Conservation (phyloP, 1,140 invertebrate genomes). For the Diorhabda elongata region DNA sequence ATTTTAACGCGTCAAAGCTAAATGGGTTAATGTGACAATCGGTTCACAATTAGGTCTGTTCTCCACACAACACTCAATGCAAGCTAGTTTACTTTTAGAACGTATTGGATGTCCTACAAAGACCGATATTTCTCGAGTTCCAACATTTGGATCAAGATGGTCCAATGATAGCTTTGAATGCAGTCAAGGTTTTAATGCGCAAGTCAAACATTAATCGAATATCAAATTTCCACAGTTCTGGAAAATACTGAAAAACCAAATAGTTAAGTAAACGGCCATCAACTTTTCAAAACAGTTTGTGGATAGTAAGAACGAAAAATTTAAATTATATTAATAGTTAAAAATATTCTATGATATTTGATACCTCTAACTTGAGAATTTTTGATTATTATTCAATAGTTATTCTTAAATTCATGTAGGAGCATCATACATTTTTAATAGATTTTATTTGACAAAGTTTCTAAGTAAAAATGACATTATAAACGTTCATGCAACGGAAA, state of each 20-base stretch:
- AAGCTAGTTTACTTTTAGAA: conserved; percentile 13
- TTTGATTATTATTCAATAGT: too few relatives aligned
- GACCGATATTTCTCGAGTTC: conserved; percentile 4
- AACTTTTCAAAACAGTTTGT: too few relatives aligned
- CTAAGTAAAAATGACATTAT: too few relatives aligned
- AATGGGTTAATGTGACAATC: conserved; percentile 9
- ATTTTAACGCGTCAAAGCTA: conserved; percentile 10
- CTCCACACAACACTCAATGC: neutral
- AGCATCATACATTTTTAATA: too few relatives aligned
- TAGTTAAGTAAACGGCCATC: too few relatives aligned
- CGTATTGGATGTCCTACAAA: conserved; percentile 14
- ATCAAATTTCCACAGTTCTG: conserved; percentile 1
- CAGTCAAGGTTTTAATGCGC: neutral
- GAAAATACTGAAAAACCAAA: neutral
- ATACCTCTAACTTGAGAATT: too few relatives aligned
- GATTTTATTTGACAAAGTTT: too few relatives aligned
- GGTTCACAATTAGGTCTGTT: neutral
- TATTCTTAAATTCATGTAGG: too few relatives aligned
- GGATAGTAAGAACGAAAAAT: too few relatives aligned
- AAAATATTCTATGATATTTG: too few relatives aligned
- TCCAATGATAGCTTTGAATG: neutral
- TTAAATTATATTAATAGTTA: too few relatives aligned
- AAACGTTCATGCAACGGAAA: too few relatives aligned
- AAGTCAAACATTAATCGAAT: neutral
- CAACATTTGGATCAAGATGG: conserved; percentile 6